phyloP scores from a whole-genome alignment of 1,140 invertebrate species.

The Hylyphantes graminicola region DNA sequence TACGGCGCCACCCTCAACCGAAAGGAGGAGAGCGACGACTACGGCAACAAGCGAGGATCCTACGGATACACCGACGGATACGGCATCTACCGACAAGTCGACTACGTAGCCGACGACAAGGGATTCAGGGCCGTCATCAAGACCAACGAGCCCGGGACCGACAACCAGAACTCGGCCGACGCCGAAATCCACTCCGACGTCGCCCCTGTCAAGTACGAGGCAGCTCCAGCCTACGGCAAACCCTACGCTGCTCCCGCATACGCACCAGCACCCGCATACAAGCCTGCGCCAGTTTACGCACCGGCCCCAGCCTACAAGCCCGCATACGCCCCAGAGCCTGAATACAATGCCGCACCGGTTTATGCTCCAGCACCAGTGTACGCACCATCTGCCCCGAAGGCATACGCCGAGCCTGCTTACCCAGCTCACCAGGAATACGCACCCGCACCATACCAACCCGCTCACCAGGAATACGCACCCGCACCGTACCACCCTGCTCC shows the following conservation, averaged over 20 bases:
- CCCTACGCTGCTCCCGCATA: slow-evolving; percentile 15
- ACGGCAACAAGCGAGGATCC: slow-evolving; percentile 52
- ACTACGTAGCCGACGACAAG: slow-evolving; percentile 58
- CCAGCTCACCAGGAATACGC: not conserved
- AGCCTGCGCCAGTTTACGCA: slow-evolving; percentile 8
- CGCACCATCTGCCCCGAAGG: slow-evolving; percentile 9
- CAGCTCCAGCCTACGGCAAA: slow-evolving; percentile 30
- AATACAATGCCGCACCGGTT: slow-evolving; percentile 32
- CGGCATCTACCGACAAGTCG: slow-evolving; percentile 53
- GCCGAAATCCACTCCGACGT: slow-evolving; percentile 54
- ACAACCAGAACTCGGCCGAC: slow-evolving; percentile 57
- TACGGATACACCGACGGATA: slow-evolving; percentile 59
- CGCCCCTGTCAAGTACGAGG: slow-evolving; percentile 40
- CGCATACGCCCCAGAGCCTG: slow-evolving; percentile 26
- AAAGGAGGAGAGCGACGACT: slow-evolving; percentile 54
- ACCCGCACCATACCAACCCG: not conserved
- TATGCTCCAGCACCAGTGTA: slow-evolving; percentile 30
- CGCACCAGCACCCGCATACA: slow-evolving; percentile 37
- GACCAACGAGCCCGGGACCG: slow-evolving; percentile 61
- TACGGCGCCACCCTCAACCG: slow-evolving; percentile 55
- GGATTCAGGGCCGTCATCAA: slow-evolving; percentile 57
- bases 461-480: not conserved
- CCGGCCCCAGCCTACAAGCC: slow-evolving; percentile 32
- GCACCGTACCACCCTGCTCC: not conserved
- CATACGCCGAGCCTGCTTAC: slow-evolving; percentile 5